Evolutionary conservation across 1,140 invertebrate species (phyloP), one percentile per base, ranked within the genome.

Genomic region (Nautilus pompilius): DNA sequence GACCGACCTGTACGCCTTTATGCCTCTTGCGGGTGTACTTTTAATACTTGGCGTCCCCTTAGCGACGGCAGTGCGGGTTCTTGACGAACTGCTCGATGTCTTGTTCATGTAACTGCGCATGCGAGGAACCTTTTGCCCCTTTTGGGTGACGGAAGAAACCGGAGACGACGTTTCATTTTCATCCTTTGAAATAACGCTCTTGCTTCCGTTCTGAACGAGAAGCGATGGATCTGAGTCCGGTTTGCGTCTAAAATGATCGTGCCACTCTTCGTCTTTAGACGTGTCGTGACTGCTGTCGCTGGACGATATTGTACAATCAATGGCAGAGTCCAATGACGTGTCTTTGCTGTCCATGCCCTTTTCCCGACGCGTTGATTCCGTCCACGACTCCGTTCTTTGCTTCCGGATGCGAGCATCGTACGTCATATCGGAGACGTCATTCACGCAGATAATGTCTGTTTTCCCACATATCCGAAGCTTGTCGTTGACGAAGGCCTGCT

Each of bases 371-470:
- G 65, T 58, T 20, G 71, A 64, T 62, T 76, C 75, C 5, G 77
- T 79, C 77, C 77, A 79, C 1, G 70, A 74, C 56, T 79, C 77
- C 6, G 75, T 77, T 57, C 75, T 58, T 48, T 75, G 67, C 58
- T 79, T 79, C n/a, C 74, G 61, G 30, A 66, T 66, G 26, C 68
- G 71, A 45, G 68, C 67, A 17, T 74, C 77, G 24, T 71, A 69
- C 30, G 70, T 66, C 20, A 49, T 65, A 17, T 65, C 46, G 28
- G 63, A 13, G 13, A 41, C 36, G 13, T n/a, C 68, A 60, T 54
- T 62, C 45, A 60, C 57, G 2, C 64, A 65, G 54, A 68, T 72
- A 46, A 66, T 72, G 49, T 63, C 66, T 51, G 66, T 60, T 59
- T 54, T 55, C 10, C 30, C 53, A 53, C 58, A 51, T 34, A 46